Evolutionary conservation across 1,140 invertebrate genomes (phyloP).

Genomic region (Penaeus chinensis): DNA sequence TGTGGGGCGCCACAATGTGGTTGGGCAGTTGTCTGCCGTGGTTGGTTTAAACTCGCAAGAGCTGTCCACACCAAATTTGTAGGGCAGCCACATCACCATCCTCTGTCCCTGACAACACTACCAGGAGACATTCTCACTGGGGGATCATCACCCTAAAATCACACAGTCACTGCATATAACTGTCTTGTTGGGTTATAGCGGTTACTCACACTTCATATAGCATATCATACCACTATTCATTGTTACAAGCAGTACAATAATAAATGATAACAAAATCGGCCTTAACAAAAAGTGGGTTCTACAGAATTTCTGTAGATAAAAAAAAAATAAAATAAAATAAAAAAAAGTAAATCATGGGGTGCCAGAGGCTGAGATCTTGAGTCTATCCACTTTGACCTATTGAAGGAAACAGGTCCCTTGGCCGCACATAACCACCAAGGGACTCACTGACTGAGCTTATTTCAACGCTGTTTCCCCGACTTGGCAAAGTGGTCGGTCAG

Average conservation of each 20-base stretch:
- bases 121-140: slow-evolving; percentile 56
- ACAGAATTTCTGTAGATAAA: slow-evolving; percentile 26
- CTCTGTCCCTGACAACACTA: slow-evolving; percentile 48
- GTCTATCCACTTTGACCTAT: slow-evolving; percentile 46
- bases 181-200: slow-evolving; percentile 41
- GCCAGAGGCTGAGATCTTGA: slow-evolving; percentile 57
- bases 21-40: slow-evolving; percentile 25
- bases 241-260: slow-evolving; percentile 38
- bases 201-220: slow-evolving; percentile 40
- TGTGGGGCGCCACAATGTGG: slow-evolving; percentile 29
- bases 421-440: not conserved
- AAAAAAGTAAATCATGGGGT: slow-evolving; percentile 42
- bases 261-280: slow-evolving; percentile 21
- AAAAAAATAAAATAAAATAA: slow-evolving; percentile 18
- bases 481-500: slow-evolving; percentile 46
- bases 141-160: slow-evolving; percentile 25
- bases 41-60: not conserved
- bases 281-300: slow-evolving; percentile 27
- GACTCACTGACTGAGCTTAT: slow-evolving; percentile 2
- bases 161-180: slow-evolving; percentile 47
- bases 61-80: slow-evolving; percentile 18
- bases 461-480: slow-evolving; percentile 41
- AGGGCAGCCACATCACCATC: slow-evolving; percentile 34
- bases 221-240: slow-evolving; percentile 44
- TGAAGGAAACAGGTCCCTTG: not conserved